Evolutionary conservation across 2,888 invertebrate species (phyloP), one percentile per base, ranked within the genome.

Genomic region (Anarsia innoxiella): DNA sequence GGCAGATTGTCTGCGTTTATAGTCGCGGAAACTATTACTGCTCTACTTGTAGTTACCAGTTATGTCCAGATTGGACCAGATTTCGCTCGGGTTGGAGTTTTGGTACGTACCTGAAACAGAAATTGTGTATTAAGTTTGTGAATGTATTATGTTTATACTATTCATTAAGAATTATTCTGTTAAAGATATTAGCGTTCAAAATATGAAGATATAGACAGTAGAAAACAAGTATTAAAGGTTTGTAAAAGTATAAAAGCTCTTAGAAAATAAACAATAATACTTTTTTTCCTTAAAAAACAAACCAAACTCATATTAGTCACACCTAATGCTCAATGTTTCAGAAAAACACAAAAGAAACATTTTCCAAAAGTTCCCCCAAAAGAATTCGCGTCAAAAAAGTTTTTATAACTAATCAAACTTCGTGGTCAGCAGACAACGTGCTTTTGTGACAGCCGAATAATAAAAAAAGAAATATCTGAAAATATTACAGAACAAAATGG

Each of bases 401-500:
- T 33, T 25, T 33, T 33, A 33, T 30, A 40, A 37, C 37, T 37
- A 40, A 40, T 40, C 40, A 37, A 40, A 40, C 36, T 40, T 37
- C 6, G 37, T 19, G 40, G 37, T 34, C 37, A 40, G 28, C 11
- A 11, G 27, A 31, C 34, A 29, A 3, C 30, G 27, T 28, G 33
- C 30, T 33, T 34, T 26, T 13, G 29, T 28, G 25, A 15, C 33
- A 6, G 26, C 14, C 33, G 26, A 26, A 13, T 26, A 25, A 33
- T 10, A 33, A n/a, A 33, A 26, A 25, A 26, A 16, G 19, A 19
- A 23, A 25, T 14, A 25, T 11, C 25, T 13, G 51, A 48, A n/a
- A 59, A 58, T 51, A 55, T 53, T 59, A 57, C 53, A 57, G 45
- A 61, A 65, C 59, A 71, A 73, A 74, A 77, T 73, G 69, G 66